Conservation (phyloP, 2,888 invertebrate genomes). For the Drosophila anomelani region DNA sequence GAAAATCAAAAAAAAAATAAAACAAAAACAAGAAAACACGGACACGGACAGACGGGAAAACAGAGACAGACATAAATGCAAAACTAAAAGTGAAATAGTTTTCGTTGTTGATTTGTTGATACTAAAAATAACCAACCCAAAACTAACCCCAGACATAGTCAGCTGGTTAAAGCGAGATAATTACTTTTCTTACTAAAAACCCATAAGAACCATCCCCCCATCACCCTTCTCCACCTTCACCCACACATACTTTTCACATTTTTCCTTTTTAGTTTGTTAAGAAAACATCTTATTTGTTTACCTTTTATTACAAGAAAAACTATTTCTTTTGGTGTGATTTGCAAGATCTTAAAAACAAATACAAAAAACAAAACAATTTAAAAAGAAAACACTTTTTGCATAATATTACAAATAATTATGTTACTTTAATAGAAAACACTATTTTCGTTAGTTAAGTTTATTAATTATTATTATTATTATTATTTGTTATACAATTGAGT, state of each 20-base stretch:
- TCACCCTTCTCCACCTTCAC: not conserved
- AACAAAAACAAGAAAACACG: not conserved
- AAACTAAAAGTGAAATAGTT: conserved; percentile 52
- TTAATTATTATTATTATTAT: conserved; percentile 59
- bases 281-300: conserved; percentile 34
- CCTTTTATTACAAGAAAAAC: conserved; percentile 41
- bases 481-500: conserved; percentile 76
- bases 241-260: conserved; percentile 14
- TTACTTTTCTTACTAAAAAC: conserved; percentile 29
- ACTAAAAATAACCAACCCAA: conserved; percentile 45
- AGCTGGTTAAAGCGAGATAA: conserved; percentile 29
- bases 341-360: conserved; percentile 68
- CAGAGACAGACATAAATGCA: conserved; percentile 32
- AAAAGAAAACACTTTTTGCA: conserved; percentile 49
- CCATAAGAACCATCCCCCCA: conserved; percentile 8
- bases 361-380: conserved; percentile 23
- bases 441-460: conserved; percentile 68
- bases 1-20: conserved; percentile 29
- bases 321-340: conserved; percentile 72
- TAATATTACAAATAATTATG: conserved; percentile 47
- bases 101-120: conserved; percentile 68
- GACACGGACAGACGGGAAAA: conserved; percentile 21
- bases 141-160: conserved; percentile 52
- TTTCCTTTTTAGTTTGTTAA: conserved; percentile 37
- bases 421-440: conserved; percentile 48